phyloP scores from a whole-genome alignment of 2,797 vertebrate genomes.

The Trachops cirrhosus region DNA sequence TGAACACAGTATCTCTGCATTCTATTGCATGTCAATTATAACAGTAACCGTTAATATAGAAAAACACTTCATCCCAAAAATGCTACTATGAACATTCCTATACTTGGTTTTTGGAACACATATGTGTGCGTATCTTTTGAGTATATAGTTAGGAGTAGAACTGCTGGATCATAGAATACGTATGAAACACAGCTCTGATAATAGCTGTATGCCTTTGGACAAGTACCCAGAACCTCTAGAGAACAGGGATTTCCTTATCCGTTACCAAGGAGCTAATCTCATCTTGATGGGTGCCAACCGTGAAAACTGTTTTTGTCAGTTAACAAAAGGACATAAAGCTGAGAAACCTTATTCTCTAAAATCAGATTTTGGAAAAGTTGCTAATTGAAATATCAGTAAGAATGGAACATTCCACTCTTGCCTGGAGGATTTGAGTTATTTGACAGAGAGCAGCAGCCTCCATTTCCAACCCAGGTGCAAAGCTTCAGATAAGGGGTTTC shows the following conservation, averaged over 20 bases:
- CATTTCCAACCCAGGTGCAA: slow-evolving; percentile 57
- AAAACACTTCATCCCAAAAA: neutral
- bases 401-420: neutral
- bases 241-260: neutral
- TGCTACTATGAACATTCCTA: neutral
- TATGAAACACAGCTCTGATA: neutral
- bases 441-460: slow-evolving; percentile 16
- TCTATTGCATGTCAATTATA: neutral
- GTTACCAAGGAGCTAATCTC: slow-evolving; percentile 41
- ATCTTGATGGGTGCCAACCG: neutral
- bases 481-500: slow-evolving; percentile 63
- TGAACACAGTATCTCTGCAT: neutral
- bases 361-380: slow-evolving; percentile 24
- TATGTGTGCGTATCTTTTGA: neutral
- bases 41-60: slow-evolving; percentile 23
- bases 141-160: neutral
- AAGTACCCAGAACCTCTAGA: neutral
- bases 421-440: slow-evolving; percentile 32
- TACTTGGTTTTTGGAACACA: neutral
- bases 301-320: slow-evolving; percentile 9
- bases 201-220: neutral
- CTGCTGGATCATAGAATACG: neutral
- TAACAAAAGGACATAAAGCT: neutral
- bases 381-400: neutral
- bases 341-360: slow-evolving; percentile 32